Base-by-base conservation (phyloP, 2,797 vertebrate genomes). In the Poecile montanus region DNA sequence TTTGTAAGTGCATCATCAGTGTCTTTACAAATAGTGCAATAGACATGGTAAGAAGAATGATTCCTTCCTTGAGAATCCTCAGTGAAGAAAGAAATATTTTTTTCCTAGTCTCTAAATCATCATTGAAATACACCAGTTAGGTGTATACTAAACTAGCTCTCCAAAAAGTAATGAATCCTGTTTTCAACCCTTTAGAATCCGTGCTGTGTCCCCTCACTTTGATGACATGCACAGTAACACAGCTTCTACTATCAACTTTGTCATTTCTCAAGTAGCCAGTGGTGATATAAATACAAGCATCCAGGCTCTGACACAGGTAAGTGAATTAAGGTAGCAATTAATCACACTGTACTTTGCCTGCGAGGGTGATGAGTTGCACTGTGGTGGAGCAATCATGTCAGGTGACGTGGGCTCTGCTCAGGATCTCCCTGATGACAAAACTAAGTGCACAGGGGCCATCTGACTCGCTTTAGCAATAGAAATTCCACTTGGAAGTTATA, bases 211-310 rank as follows among this genome's bases (percentile, higher is more conserved):
- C 18, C 99, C 99, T 2, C 99, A 99, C 91, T 99, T 98, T 0
- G 99, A 99, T 92, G 99, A 99, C 76, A 98, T 99, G 95, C 99
- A 99, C 97, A 99, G 99, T 97, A 99, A 98, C 96, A 99, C 99
- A 10, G 98, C 99, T 89, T 99, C 99, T 97, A 99, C 99, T 77
- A 99, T 99, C 97, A 99, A 99, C 97, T 99, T 99, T 48, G 99
- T 99, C 68, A 99, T 99, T 97, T 99, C 99, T 36, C 99, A 99
- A 97, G 99, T 99, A 92, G 99, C 99, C 61, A 99, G 99, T 77
- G 98, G 99, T 19, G 99, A 99, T 97, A 99, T 99, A 61, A 99
- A 98, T 95, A 99, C 99, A n/a, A 99, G 99, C 94, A 99, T 99
- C 91, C 99, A 99, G 97, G 99, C 99, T 56, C 97, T 99, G 95